Evolutionary conservation across 1,140 invertebrate species (phyloP), one percentile per base, ranked within the genome.

Genomic region (Drosophila bocqueti): DNA sequence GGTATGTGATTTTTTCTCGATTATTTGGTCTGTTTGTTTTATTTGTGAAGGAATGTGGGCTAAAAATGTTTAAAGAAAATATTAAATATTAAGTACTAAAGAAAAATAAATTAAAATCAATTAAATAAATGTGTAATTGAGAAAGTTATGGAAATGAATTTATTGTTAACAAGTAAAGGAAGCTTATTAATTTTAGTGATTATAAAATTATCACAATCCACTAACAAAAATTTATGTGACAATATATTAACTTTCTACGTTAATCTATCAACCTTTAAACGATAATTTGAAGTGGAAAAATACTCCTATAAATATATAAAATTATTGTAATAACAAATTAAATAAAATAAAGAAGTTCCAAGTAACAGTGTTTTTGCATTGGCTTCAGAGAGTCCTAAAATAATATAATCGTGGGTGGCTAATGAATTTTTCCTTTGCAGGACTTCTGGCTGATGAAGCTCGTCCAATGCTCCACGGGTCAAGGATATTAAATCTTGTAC

Each of bases 401-500:
- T 38, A 47, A 21, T n/a, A 13, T 26, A 36, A 36, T 24, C 24
- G 45, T 52, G 50, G 68, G n/a, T 47, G 38, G 67, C 45, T 42
- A 50, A 72, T 60, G 29, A 72, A 43, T 24, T 63, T 43, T 50
- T 38, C 55, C 11, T 7, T 52, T 29, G 46, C 67, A 58, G 69
- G 67, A 73, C 69, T 73, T 72, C 45, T 43, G 21, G 29, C 8
- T 26, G 67, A 52, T 60, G 54, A 73, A 72, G 54, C 68, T 43
- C 31, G 46, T 43, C 67, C 54, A 72, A 71, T 61, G 54, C 67
- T 43, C 68, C 54, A 45, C 29, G 71, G 67, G 71, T 72, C 71
- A 73, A 50, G 54, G 69, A 73, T 73, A 73, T 73, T 73, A 73
- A 73, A 73, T 43, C 67, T 71, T 73, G 71, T 73, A 38, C 67